A percentile compares a stretch with the other conserved stretches of the same genome.
phyloP scores from a whole-genome alignment of 2,113 vertebrate genomes.

The Ifrita kowaldi region DNA sequence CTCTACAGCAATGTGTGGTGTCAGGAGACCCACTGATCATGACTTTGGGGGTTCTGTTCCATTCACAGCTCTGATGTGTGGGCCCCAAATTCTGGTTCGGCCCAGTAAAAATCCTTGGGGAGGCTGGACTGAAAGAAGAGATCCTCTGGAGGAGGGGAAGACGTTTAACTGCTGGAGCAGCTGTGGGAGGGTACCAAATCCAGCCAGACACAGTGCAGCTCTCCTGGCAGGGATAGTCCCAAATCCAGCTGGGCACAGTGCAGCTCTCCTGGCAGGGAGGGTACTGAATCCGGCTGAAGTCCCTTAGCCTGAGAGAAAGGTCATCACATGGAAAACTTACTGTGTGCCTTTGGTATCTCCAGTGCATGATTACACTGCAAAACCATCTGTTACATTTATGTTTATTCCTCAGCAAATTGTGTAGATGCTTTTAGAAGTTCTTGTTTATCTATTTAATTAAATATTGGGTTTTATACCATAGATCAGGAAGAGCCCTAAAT shows the following conservation, averaged over 20 bases:
- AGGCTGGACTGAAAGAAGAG: not conserved
- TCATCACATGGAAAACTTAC: not conserved
- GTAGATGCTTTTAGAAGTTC: not conserved
- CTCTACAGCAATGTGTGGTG: accelerated
- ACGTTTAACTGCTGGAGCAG: not conserved
- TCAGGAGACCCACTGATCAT: not conserved
- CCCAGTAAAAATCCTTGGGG: not conserved
- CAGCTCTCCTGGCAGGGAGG: not conserved
- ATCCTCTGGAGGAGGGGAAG: not conserved
- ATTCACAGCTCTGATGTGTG: not conserved
- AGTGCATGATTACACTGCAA: not conserved
- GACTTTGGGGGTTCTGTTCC: not conserved
- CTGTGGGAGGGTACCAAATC: accelerated
- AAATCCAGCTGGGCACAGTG: not conserved
- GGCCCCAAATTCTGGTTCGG: not conserved
- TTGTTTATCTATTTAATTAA: not conserved
- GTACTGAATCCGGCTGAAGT: not conserved
- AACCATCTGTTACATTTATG: not conserved
- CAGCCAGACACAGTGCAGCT: not conserved
- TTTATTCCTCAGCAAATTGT: not conserved
- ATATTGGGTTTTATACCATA: not conserved
- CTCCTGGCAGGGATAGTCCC: not conserved
- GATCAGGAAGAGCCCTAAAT: not conserved
- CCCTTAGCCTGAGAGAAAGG: not conserved
- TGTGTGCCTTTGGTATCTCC: not conserved